Evolutionary conservation across 2,888 invertebrate species (phyloP).

Genomic region (Leptinotarsa rubiginosa): DNA sequence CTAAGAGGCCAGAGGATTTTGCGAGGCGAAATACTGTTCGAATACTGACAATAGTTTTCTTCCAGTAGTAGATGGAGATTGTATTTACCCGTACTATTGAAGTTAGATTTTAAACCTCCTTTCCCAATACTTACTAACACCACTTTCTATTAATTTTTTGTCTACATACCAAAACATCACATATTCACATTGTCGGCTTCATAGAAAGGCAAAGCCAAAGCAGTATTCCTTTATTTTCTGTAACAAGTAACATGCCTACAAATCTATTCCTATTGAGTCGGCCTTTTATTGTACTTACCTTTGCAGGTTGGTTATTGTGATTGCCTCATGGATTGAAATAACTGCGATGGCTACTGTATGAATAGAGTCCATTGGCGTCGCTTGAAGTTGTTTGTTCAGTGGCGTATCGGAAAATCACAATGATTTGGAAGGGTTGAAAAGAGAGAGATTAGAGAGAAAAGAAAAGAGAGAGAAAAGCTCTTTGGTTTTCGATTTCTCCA

Average conservation of each 20-base stretch:
- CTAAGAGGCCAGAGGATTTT: no score
- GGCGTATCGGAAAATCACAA: background rate
- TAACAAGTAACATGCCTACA: constrained; percentile 52
- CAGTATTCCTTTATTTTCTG: constrained; percentile 45
- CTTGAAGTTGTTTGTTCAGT: background rate
- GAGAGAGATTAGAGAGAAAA: no score
- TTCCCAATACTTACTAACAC: background rate
- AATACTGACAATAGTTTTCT: no score
- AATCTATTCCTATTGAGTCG: constrained; percentile 55
- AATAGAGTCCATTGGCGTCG: constrained; percentile 21
- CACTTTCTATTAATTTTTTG: constrained; percentile 1
- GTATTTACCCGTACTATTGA: background rate
- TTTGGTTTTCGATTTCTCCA: no score
- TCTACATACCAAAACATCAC: constrained; percentile 24
- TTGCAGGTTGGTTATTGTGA: constrained; percentile 57
- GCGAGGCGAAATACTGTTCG: no score
- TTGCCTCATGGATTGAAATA: constrained; percentile 59
- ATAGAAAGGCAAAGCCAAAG: constrained; percentile 45
- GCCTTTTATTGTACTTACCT: constrained; percentile 57
- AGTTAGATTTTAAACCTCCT: background rate
- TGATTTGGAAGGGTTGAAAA: no score
- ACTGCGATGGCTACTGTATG: constrained; percentile 55
- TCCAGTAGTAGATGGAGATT: background rate
- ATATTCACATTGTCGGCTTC: constrained; percentile 44
- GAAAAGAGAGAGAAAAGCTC: no score